Evolutionary conservation across 1,140 invertebrate genomes (phyloP).

Genomic region (Amyelois transitella): DNA sequence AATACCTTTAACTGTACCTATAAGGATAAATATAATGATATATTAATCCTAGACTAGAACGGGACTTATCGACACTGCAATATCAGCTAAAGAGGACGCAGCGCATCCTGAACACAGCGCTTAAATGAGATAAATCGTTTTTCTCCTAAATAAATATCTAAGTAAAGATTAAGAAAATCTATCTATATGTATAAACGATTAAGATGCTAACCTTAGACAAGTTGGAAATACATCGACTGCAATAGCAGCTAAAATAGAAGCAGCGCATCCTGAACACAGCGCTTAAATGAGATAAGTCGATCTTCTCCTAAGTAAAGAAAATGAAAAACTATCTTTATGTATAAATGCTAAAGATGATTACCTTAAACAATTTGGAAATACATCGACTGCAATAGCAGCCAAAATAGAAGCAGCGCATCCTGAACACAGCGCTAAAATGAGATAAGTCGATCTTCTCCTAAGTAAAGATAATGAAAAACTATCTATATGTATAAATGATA

Average conservation of each 20-base stretch:
- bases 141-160: no score
- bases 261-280: conserved; percentile 53
- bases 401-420: neutral
- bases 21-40: no score
- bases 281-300: conserved; percentile 50
- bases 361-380: neutral
- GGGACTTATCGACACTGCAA: conserved; percentile 62
- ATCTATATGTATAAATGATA: no score
- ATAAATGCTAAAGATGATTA: no score
- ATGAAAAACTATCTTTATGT: no score
- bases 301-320: no score
- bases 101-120: conserved; percentile 54
- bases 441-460: no score
- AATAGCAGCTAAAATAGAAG: conserved; percentile 57
- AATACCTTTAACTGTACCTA: no score
- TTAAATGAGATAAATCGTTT: conserved; percentile 49
- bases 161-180: no score
- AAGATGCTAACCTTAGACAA: conserved; percentile 35
- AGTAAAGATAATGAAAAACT: no score
- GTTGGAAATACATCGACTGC: conserved; percentile 66
- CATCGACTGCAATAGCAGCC: neutral
- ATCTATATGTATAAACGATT: no score
- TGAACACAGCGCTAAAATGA: neutral
- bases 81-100: conserved; percentile 55
- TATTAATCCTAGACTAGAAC: conserved; percentile 46